Percentiles rank a stretch among this genome's conserved stretches.
Conservation (phyloP, 2,797 vertebrate species). For the Diglossa cyanea region DNA sequence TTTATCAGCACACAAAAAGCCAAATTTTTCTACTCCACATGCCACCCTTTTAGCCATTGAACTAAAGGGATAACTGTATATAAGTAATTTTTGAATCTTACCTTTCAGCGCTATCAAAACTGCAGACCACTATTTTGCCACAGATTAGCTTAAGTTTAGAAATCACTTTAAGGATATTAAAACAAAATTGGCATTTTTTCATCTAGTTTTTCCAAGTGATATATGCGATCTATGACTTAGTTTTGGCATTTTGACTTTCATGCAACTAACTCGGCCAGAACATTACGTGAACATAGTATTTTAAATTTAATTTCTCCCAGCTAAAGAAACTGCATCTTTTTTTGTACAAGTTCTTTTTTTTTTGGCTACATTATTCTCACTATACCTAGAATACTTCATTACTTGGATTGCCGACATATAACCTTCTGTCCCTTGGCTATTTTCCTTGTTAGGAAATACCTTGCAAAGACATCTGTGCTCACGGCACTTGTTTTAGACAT, state of each 20-base stretch:
- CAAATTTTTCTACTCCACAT: neutral
- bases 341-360: neutral
- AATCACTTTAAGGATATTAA: neutral
- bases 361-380: neutral
- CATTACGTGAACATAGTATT: neutral
- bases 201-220: neutral
- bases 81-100: neutral
- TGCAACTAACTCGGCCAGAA: neutral
- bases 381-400: conserved; percentile 47
- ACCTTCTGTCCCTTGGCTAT: conserved; percentile 62
- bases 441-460: conserved; percentile 49
- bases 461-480: conserved; percentile 50
- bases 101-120: neutral
- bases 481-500: neutral
- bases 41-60: neutral
- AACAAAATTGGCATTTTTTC: neutral
- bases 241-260: neutral
- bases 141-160: neutral
- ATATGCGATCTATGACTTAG: neutral
- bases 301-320: neutral
- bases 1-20: neutral
- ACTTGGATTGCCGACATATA: conserved; percentile 44
- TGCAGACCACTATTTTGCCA: neutral
- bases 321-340: neutral
- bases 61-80: neutral